Evolutionary conservation across 1,140 invertebrate genomes (phyloP), one percentile per base, ranked within the genome.

Genomic region (Portunus trituberculatus): DNA sequence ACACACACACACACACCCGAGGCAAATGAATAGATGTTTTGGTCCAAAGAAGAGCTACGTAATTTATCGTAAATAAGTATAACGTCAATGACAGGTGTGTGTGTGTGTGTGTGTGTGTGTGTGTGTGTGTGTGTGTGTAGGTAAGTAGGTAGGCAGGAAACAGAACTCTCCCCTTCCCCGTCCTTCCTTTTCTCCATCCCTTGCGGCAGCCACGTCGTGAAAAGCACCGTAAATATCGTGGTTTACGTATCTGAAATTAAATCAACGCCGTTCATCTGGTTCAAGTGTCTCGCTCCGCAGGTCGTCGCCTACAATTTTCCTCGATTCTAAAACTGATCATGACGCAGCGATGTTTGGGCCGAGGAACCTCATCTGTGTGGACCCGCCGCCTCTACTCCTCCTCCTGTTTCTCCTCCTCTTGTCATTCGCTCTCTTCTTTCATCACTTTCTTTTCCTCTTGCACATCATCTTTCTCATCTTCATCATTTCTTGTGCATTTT

Each of bases 241-340:
- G n/a, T 25, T 91, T 91, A 91, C 90, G n/a, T 91, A 91, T 91
- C 90, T 91, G 29, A 91, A 91, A 91, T 91, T 91, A 76, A 91
- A 91, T 91, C 90, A 91, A 76, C 90, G 25, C 14, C 20, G 52
- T 76, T 76, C 90, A 3, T 10, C 32, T 29, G 20, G 28, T 28
- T 12, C 32, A 59, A 59, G 48, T 59, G 31, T 91, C 59, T 28
- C 39, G 29, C 59, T 28, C 59, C 59, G 52, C 52, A 59, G 52
- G 67, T 91, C 14, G 76, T 91, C 90, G 16, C 10, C 29, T 31
- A 91, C 67, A 39, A 76, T 76, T 91, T 91, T 59, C 46, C 90
- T 76, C 67, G 52, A 91, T 91, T n/a, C 12, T 91, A 76, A 59
- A 91, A 76, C 67, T 91, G 90, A 91, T 91, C 90, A 32, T 29